phyloP scores from a whole-genome alignment of 2,888 invertebrate species.

The Dryobotodes eremita region DNA sequence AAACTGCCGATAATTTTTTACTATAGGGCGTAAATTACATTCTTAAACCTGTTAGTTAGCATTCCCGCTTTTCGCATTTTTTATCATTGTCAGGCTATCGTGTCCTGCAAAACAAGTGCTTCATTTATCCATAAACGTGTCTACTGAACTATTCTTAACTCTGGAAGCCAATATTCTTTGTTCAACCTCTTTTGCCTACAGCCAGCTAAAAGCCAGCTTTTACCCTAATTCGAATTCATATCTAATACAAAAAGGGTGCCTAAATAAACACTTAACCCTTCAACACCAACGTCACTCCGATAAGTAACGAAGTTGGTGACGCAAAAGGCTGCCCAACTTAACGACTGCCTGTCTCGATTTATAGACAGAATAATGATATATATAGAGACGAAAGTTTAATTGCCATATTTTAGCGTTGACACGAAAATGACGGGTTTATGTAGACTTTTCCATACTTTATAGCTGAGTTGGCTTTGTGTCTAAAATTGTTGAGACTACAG shows the following conservation, averaged over 20 bases:
- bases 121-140: background rate
- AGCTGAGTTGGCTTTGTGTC: background rate
- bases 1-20: constrained; percentile 23
- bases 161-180: background rate
- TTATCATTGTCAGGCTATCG: background rate
- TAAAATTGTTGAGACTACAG: constrained; percentile 5
- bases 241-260: constrained; percentile 35
- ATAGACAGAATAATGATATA: constrained; percentile 30
- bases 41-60: constrained; percentile 18
- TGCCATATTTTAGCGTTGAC: constrained; percentile 27
- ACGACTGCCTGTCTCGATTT: constrained; percentile 38
- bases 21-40: constrained; percentile 6
- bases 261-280: constrained; percentile 47
- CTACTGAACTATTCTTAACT: background rate
- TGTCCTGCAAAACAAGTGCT: constrained; percentile 9
- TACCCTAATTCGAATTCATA: constrained; percentile 25
- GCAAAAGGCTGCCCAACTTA: constrained; percentile 47
- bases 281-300: constrained; percentile 37
- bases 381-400: constrained; percentile 13
- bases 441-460: background rate
- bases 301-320: constrained; percentile 46
- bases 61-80: background rate
- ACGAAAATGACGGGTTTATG: constrained; percentile 10
- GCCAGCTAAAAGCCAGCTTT: constrained; percentile 7
- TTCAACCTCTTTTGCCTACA: background rate